Percentiles rank a stretch among this genome's conserved stretches.
These are phyloP conservation scores for Bufo gargarizans DNA, from an alignment of 2,113 vertebrate species.

Conservation along the genomic window DNA sequence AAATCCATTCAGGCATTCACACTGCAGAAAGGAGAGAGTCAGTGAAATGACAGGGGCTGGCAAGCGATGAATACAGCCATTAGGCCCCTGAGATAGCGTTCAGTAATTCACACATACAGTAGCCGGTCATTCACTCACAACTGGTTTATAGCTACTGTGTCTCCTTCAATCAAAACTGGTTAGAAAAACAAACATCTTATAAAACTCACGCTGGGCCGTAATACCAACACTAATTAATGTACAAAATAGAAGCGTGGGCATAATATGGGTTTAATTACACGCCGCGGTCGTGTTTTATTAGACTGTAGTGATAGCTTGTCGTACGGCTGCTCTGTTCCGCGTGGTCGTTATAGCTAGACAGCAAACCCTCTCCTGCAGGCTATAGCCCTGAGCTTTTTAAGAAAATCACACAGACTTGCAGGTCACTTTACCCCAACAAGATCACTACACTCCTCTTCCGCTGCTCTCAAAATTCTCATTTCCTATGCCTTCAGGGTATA, in stretches of 20 bases:
- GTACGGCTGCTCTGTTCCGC: no score
- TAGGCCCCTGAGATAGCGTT: conserved; percentile 50
- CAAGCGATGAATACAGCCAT: conserved; percentile 57
- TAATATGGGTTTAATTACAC: conserved; percentile 60
- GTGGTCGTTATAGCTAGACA: not conserved
- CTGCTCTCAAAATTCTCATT: not conserved
- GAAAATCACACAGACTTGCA: not conserved
- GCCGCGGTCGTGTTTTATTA: conserved; percentile 34
- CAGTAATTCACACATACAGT: conserved; percentile 56
- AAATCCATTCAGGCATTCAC: conserved; percentile 55
- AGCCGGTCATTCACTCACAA: conserved; percentile 58
- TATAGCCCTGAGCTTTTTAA: not conserved
- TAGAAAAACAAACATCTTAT: conserved; percentile 61
- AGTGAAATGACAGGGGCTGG: conserved; percentile 42
- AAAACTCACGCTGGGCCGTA: conserved; percentile 54
- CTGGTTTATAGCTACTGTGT: conserved; percentile 56
- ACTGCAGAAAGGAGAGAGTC: conserved; percentile 32
- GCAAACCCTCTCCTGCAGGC: not conserved
- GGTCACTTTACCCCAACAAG: not conserved
- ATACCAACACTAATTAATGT: conserved; percentile 62
- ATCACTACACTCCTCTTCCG: not conserved
- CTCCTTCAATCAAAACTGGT: conserved; percentile 61
- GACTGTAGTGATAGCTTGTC: conserved; percentile 45
- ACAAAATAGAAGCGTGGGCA: conserved; percentile 55
- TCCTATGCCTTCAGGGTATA: not conserved